Evolutionary conservation across 2,797 vertebrate genomes (phyloP).

Genomic region (Cephalopachus bancanus): DNA sequence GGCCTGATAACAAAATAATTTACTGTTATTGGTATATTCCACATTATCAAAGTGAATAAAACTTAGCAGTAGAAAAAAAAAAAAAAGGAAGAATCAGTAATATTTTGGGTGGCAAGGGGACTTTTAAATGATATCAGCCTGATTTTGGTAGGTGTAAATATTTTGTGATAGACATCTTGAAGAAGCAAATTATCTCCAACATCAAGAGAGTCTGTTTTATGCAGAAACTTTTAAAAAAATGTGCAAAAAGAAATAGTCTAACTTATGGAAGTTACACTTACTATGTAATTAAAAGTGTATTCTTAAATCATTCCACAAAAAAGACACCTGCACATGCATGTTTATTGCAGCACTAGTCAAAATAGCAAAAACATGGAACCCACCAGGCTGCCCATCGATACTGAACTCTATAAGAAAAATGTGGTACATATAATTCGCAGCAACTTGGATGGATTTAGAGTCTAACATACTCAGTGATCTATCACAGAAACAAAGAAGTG

Average conservation of each 20-base stretch:
- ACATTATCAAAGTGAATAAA: conserved; percentile 14
- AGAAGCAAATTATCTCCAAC: neutral
- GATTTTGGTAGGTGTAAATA: conserved; percentile 38
- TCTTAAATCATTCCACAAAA: no score
- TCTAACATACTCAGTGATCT: no score
- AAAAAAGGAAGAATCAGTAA: neutral
- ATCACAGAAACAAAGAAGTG: no score
- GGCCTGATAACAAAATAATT: conserved; percentile 1
- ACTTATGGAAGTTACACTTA: neutral
- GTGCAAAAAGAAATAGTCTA: neutral
- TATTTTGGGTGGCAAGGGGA: neutral
- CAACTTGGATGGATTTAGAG: no score
- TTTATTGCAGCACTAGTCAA: no score
- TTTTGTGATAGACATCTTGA: neutral
- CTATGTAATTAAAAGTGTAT: conserved; percentile 2
- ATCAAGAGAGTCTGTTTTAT: neutral
- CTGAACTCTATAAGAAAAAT: no score
- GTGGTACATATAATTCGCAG: no score
- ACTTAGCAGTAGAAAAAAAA: neutral
- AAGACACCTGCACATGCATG: no score
- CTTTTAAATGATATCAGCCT: neutral
- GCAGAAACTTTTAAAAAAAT: neutral
- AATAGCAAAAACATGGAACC: no score
- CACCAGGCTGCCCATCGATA: no score
- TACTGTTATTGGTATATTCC: neutral